Evolutionary conservation across 2,797 vertebrate species (phyloP).

Genomic region (Centroberyx gerrardi): DNA sequence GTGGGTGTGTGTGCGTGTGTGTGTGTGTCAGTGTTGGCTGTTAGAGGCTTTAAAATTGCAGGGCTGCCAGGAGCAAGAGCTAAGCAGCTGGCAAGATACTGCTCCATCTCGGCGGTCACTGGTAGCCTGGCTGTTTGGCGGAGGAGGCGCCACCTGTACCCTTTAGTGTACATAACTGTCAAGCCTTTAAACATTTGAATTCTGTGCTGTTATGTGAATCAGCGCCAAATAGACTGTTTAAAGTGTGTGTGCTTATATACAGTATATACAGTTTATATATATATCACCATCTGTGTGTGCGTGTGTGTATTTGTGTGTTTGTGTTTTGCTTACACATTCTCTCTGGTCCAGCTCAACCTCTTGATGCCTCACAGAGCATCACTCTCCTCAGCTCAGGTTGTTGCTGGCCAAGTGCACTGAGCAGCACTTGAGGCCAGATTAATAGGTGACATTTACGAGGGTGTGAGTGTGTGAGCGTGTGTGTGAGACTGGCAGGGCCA

Average conservation of each 20-base stretch:
- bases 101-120: too few relatives aligned
- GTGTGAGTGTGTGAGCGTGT: constrained; percentile 56
- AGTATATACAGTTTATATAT: neutral
- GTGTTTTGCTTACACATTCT: neutral
- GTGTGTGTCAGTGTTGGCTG: constrained; percentile 42
- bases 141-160: too few relatives aligned
- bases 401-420: constrained; percentile 74
- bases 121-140: too few relatives aligned
- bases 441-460: constrained; percentile 87
- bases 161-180: neutral
- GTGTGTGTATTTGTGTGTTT: neutral
- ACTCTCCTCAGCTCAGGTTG: constrained; percentile 52
- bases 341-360: constrained; percentile 24
- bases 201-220: neutral
- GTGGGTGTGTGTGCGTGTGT: constrained; percentile 42
- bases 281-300: too few relatives aligned
- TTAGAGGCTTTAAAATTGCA: constrained; percentile 4
- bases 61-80: too few relatives aligned
- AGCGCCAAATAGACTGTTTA: neutral
- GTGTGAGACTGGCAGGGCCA: constrained; percentile 77
- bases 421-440: constrained; percentile 85
- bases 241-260: neutral
- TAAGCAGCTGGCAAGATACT: too few relatives aligned
- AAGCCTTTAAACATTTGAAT: neutral
- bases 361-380: constrained; percentile 41